These are phyloP conservation scores for Acleris holmiana DNA, from an alignment of 2,888 invertebrate species.

Conservation along the genomic window DNA sequence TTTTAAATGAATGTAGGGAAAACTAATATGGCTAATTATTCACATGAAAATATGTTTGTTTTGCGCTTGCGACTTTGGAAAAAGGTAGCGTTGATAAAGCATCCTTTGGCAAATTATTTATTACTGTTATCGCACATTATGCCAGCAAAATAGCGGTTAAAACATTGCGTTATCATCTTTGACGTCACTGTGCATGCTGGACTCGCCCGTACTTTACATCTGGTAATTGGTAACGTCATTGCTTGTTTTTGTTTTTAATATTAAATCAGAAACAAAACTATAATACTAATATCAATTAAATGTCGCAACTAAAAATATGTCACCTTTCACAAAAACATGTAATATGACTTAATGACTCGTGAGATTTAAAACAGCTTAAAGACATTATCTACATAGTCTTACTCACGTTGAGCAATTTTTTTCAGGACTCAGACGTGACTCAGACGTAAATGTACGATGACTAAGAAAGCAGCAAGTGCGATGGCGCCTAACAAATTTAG, in stretches of 20 bases:
- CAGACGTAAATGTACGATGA: conserved; percentile 68
- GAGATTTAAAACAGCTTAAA: conserved; percentile 14
- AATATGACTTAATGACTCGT: too few species aligned
- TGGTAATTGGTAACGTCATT: conserved; percentile 11
- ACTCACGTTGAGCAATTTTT: conserved; percentile 63
- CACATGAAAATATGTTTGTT: neutral
- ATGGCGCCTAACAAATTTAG: conserved; percentile 28
- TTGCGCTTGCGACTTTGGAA: neutral
- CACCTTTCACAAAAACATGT: neutral
- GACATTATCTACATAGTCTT: conserved; percentile 44
- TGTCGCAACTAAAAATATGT: too few species aligned
- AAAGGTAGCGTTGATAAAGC: neutral
- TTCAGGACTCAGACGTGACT: conserved; percentile 73
- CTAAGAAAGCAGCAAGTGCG: conserved; percentile 49
- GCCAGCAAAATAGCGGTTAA: conserved; percentile 1
- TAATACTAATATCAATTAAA: too few species aligned
- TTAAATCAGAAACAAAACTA: neutral
- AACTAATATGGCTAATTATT: too few species aligned
- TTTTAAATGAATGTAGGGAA: too few species aligned
- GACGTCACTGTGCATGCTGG: neutral
- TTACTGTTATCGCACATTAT: conserved; percentile 4
- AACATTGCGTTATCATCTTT: neutral
- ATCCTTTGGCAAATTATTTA: conserved; percentile 7
- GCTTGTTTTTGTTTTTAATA: conserved; percentile 5
- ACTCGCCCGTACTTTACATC: conserved; percentile 7